A percentile compares a stretch with the other conserved stretches of the same genome.
Conservation (phyloP, 1,140 invertebrate genomes). For the Heliconius hewitsoni region DNA sequence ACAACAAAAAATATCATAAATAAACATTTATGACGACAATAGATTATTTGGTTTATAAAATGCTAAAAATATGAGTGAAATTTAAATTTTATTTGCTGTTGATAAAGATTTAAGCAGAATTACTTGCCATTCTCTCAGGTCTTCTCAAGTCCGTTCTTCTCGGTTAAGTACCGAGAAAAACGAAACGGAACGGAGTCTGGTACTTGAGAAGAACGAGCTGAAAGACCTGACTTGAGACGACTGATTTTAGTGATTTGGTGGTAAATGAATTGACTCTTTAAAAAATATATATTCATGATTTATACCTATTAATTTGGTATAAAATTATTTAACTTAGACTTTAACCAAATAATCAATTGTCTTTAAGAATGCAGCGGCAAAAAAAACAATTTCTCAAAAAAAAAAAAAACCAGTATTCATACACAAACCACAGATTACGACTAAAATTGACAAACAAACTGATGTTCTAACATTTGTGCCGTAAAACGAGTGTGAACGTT, state of each 20-base stretch:
- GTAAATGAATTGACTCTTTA: too few relatives aligned
- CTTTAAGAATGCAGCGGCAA: constrained; percentile 11
- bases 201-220: too few relatives aligned
- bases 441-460: constrained; percentile 80
- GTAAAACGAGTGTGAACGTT: constrained; percentile 77
- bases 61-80: background rate
- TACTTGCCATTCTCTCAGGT: too few relatives aligned
- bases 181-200: too few relatives aligned
- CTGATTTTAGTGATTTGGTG: too few relatives aligned
- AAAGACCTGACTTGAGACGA: too few relatives aligned
- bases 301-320: too few relatives aligned
- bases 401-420: constrained; percentile 37
- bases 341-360: constrained; percentile 1
- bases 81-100: background rate
- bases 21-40: background rate
- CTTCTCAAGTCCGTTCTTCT: too few relatives aligned
- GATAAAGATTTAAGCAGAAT: background rate
- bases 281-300: too few relatives aligned
- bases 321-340: too few relatives aligned
- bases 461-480: constrained; percentile 77
- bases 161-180: too few relatives aligned
- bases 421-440: constrained; percentile 55
- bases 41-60: background rate
- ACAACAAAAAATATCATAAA: too few relatives aligned
- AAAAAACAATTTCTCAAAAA: constrained; percentile 22